Base-by-base conservation (phyloP, 2,113 vertebrate genomes). In the Solea solea region DNA sequence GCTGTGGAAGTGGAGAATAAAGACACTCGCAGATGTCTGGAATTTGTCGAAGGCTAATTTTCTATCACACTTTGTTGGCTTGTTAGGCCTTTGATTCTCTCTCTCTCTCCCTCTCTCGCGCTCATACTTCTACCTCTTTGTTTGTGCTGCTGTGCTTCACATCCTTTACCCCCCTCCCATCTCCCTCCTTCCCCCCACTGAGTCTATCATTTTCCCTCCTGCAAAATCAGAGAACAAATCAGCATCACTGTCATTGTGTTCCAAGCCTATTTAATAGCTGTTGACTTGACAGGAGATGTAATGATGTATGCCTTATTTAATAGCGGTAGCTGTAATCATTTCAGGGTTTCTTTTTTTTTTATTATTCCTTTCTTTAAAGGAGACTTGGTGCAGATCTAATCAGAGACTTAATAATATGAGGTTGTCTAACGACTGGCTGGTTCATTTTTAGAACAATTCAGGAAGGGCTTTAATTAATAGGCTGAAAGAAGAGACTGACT, bases 381-480 rank as follows among this genome's bases (percentile, higher is more conserved):
- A 68, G 74, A 59, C 69, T 66, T 52, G 74, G 73, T 49, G 80
- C 54, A 72, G 84, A 85, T 85, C 59, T 83, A 90, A 85, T 90
- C 84, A 86, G 57, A 82, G 88, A 49, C 72, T 66, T 82, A 85
- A 87, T 84, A 76, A 78, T 72, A 84, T 72, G 73, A 74, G 73
- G 59, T 64, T 67, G 80, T 85, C 80, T 80, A 72, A 62, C 39
- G 76, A 80, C 80, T 60, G 65, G 69, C 71, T 81, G 73, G 10
- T 78, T 83, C 77, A 63, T 86, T 89, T 86, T 84, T 75, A 80
- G 81, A 84, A 86, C 82, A 83, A 79, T 84, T 87, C 71, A 51
- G 68, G 59, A 79, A 27, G 56, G 39, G 77, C 61, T 86, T 83
- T 88, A 90, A 86, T 86, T 83, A 88, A 82, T 64, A 64, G 64